Base-by-base conservation (phyloP, 2,888 invertebrate genomes). In the Artemia sinica region DNA sequence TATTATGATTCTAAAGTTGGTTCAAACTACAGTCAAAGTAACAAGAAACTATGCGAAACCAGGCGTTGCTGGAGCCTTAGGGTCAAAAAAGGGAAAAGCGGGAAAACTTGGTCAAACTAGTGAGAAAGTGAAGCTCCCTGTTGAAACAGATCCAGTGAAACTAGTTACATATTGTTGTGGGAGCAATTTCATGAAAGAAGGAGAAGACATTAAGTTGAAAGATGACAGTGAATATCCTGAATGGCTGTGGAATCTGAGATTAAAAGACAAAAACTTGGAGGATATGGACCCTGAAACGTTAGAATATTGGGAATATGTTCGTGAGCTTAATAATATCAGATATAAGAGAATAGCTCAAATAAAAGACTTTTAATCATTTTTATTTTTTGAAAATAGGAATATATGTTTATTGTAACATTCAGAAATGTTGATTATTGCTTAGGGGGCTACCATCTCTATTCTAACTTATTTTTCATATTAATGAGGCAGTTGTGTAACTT, bases 171-270 rank as follows among this genome's bases (percentile, higher is more conserved):
- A 83, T 75, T 86, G 88, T 10, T 94, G 94, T 74, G 95, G 95
- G 3, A 86, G 87, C 70, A 93, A 95, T 77, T 86, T 91, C 69
- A 81, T 83, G 71, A 84, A 84, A 75, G 86, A 86, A 13, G 77
- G 76, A 49, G 84, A 89, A 76, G 92, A 94, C 75, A 80, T 93
- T 0, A 83, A 88, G 72, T 71, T 81, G 18, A 86, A 85, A 76
- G 82, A 85, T 0, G 87, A 90, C 75, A 81, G 81, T 41, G 90
- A 92, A 76, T 96, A 96, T 79, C 96, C 95, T 0, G 86, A 86
- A 2, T 96, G 95, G 95, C 79, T 96, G 71, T 95, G 93, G 94
- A 80, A 75, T 4, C 75, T 95, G 13, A 79, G 84, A 73, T 83
- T 83, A 14, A 87, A 86, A 77, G 73, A 71, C 70, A 50, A 1